Evolutionary conservation across 2,113 vertebrate genomes (phyloP), one percentile per base, ranked within the genome.

Genomic region (Leucopsar rothschildi): DNA sequence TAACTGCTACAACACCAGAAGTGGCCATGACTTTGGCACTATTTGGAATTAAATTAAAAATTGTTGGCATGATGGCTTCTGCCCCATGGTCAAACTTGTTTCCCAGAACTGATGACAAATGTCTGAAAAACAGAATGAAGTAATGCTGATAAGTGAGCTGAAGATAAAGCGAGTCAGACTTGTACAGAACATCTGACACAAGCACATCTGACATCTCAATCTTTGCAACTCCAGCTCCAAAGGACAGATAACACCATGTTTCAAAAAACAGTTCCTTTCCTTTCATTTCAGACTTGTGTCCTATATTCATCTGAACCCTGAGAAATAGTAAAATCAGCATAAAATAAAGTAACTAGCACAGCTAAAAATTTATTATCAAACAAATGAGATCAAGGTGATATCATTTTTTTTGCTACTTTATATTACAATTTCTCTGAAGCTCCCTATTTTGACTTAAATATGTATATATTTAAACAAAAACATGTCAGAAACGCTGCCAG

Each of bases 11-110:
- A 88, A 99, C 95, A 59, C 99, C 99, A 22, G 99, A 99, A n/a
- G 99, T 99, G 95, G 99, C 99, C 98, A 99, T 99, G 94, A 99
- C 97, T 98, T 99, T 99, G 98, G 99, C 99, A 98, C 99, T 99
- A 96, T 99, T 99, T 18, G 99, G 99, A 96, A 99, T 99, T n/a
- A 99, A 98, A 97, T 99, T 99, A 96, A 99, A 99, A 95, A 99
- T 98, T 2, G 98, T 99, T 97, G 99, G 99, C 99, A 99, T 99
- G 93, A 99, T 97, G 94, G 98, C 98, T 98, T 99, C 99, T 24
- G 99, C 99, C 80, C 98, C 99, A 59, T 99, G 99, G 97, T 99
- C 99, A 98, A 99, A 99, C 95, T 99, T 99, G 98, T 99, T 99
- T 52, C 99, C 98, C 97, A 99, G 97, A 86, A 99, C 85, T 10